Percentiles rank a stretch among this genome's conserved stretches.
Conservation (phyloP, 2,797 vertebrate genomes). For the Amblyopsis hoosieri region DNA sequence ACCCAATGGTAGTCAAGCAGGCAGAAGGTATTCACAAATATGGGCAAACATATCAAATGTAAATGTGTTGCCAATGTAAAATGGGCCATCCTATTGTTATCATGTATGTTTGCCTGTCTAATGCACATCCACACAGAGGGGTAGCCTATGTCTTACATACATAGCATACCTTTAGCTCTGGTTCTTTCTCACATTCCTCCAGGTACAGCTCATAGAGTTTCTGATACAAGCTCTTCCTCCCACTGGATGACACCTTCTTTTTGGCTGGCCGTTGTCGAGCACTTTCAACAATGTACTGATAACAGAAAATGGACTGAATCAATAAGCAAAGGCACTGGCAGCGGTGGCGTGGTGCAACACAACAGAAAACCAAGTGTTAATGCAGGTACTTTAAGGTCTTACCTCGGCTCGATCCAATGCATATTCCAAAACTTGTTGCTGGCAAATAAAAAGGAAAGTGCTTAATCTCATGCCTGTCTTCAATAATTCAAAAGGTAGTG, state of each 20-base stretch:
- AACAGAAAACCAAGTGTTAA: not conserved
- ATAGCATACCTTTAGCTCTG: conserved; percentile 95
- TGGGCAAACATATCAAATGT: too few relatives aligned
- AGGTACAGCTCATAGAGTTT: conserved; percentile 98
- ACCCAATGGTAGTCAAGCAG: too few relatives aligned
- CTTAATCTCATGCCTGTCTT: conserved; percentile 6
- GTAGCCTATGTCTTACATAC: too few relatives aligned
- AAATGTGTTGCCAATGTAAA: too few relatives aligned
- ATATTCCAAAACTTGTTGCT: conserved; percentile 98
- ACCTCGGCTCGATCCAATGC: conserved; percentile 99
- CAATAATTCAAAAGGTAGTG: not conserved
- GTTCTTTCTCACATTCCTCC: conserved; percentile 99
- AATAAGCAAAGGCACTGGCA: not conserved
- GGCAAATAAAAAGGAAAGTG: conserved; percentile 31
- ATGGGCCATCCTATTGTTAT: too few relatives aligned
- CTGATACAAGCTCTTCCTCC: conserved; percentile 95
- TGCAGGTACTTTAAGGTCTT: conserved; percentile 40
- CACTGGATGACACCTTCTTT: conserved; percentile 86
- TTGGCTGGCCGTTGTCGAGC: conserved; percentile 94
- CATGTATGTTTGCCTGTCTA: not conserved
- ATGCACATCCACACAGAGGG: not conserved
- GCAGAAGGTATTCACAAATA: too few relatives aligned
- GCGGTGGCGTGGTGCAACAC: not conserved
- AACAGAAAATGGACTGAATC: conserved; percentile 36
- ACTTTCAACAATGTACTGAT: conserved; percentile 97